Evolutionary conservation across 2,797 vertebrate species (phyloP), one percentile per base, ranked within the genome.

Genomic region (Clamator glandarius): DNA sequence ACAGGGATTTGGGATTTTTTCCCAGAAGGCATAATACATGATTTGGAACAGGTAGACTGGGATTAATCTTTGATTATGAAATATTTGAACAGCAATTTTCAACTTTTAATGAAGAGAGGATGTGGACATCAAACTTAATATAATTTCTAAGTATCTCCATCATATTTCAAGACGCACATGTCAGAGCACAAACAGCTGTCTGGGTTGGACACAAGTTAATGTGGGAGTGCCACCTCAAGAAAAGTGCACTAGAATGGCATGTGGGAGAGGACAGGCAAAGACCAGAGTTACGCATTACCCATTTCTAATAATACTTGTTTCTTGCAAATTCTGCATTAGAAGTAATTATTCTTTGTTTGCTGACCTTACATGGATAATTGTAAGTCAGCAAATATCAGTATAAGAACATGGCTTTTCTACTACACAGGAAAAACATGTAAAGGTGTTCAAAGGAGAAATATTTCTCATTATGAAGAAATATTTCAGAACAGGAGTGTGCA

Each of bases 31-130:
- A 2, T 72, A 93, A 92, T 90, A 85, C 90, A 94, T 73, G 91
- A 96, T 96, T 92, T 94, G 92, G 91, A 96, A 87, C 90, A 96
- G 96, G 95, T 96, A 96, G 83, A 80, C 91, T 74, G 95, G 95
- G 93, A 96, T 96, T 97, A 92, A 95, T 94, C 94, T 96, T 96
- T 93, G 90, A 96, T 94, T 96, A 96, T 93, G 91, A 94, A 96
- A 87, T 89, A 96, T 92, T 68, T 90, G 93, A 96, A 93, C 58
- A 72, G 92, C 88, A 92, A 90, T 96, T 96, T 91, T 95, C 57
- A 89, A 93, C 68, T 95, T 95, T 70, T 96, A 96, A 97, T 93
- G 87, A 94, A 96, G 55, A 87, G 57, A 70, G 61, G 90, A 93
- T 52, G 72, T 92, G 95, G 95, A 95, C 92, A 91, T 87, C 81